Evolutionary conservation across 2,113 vertebrate genomes (phyloP).

Genomic region (Hylia prasina): DNA sequence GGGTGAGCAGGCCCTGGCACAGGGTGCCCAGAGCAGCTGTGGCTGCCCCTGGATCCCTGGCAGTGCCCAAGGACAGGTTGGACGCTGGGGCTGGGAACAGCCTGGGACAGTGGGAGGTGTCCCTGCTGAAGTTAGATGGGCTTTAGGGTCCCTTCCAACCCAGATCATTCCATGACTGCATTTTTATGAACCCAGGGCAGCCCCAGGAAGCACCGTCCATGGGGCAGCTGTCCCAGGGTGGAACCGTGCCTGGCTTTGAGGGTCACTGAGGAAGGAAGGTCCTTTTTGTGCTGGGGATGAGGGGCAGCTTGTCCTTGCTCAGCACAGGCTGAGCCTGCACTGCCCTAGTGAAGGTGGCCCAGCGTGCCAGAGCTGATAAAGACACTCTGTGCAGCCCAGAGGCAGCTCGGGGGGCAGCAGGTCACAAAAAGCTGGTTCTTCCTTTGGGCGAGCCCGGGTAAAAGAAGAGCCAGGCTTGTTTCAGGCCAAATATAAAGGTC

Average conservation of each 20-base stretch:
- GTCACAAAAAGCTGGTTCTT: background rate
- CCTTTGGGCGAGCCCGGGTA: background rate
- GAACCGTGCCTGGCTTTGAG: background rate
- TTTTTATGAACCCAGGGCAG: background rate
- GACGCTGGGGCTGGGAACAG: background rate
- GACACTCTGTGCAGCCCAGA: background rate
- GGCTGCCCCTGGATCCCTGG: background rate
- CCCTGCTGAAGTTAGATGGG: background rate
- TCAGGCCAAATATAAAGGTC: background rate
- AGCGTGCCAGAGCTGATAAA: background rate
- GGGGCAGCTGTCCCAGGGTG: background rate
- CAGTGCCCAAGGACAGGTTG: background rate
- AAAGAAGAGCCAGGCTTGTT: background rate
- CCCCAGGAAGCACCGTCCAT: background rate
- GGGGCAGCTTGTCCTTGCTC: background rate
- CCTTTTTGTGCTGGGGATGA: background rate
- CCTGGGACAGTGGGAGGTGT: background rate
- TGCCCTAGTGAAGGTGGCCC: too few relatives aligned
- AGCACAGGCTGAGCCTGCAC: background rate
- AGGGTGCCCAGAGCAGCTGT: background rate
- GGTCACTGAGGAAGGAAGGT: background rate
- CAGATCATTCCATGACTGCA: background rate
- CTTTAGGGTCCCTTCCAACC: background rate
- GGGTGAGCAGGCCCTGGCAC: background rate
- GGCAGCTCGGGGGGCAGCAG: background rate